These are phyloP conservation scores for Streblospio benedicti DNA, from an alignment of 1,140 invertebrate genomes.

Conservation along the genomic window DNA sequence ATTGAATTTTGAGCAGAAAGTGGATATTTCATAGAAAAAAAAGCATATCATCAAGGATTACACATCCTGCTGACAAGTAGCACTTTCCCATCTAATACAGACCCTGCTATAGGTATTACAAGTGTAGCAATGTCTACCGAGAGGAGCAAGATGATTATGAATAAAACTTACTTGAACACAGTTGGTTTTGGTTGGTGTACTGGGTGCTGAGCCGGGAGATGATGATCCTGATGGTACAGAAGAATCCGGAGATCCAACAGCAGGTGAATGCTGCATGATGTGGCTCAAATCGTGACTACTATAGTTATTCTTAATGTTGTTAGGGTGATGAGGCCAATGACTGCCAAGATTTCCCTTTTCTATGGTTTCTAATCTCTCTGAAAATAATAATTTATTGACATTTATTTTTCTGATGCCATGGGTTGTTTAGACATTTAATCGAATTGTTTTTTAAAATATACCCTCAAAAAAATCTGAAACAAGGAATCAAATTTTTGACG, in stretches of 20 bases:
- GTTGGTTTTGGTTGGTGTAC: background rate
- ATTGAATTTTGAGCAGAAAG: too few relatives aligned
- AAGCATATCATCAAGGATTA: too few relatives aligned
- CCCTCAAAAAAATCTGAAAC: background rate
- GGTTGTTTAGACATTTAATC: too few relatives aligned
- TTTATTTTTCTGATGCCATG: too few relatives aligned
- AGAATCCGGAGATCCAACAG: background rate
- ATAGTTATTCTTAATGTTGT: conserved; percentile 1
- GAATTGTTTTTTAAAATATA: too few relatives aligned
- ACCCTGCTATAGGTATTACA: too few relatives aligned
- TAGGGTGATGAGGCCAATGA: background rate
- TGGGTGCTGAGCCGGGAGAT: background rate
- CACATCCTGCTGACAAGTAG: too few relatives aligned
- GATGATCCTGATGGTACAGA: background rate
- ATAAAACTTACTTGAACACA: background rate
- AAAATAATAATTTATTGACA: background rate
- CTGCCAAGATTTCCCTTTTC: conserved; percentile 4
- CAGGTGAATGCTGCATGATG: background rate
- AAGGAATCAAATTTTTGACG: background rate
- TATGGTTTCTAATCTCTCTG: conserved; percentile 1
- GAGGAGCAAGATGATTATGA: background rate
- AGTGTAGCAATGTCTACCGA: background rate
- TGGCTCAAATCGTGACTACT: background rate
- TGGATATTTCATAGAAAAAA: too few relatives aligned
- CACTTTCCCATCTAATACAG: too few relatives aligned